Evolutionary conservation across 2,888 invertebrate species (phyloP).

Genomic region (Uropetala carovei): DNA sequence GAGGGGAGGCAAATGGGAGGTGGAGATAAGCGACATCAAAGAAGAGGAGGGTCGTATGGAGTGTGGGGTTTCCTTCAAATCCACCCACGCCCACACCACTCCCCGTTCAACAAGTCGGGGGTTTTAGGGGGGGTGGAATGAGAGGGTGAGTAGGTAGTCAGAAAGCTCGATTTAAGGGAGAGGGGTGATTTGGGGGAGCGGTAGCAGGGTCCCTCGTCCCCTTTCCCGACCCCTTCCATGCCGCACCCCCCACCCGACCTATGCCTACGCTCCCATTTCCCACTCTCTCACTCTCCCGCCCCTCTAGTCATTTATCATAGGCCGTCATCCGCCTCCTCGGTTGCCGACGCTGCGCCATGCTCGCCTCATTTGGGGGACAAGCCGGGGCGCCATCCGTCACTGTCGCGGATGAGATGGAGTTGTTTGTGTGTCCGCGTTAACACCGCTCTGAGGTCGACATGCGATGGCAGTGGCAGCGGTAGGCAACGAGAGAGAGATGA

Average conservation of each 20-base stretch:
- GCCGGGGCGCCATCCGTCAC: constrained; percentile 56
- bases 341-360: constrained; percentile 55
- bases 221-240: not conserved
- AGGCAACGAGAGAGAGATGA: not conserved
- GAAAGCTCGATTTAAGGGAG: not conserved
- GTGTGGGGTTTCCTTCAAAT: not conserved
- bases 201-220: not conserved
- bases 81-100: not conserved
- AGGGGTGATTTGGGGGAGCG: not conserved
- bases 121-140: not conserved
- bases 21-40: not conserved
- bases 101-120: constrained; percentile 59
- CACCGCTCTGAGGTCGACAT: constrained; percentile 62
- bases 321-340: constrained; percentile 50
- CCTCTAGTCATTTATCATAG: constrained; percentile 76
- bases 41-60: constrained; percentile 8
- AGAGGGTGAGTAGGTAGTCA: not conserved
- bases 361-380: constrained; percentile 62
- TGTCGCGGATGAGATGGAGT: constrained; percentile 58
- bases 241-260: not conserved
- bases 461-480: constrained; percentile 43
- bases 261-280: not conserved
- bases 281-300: not conserved
- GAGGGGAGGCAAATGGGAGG: not conserved
- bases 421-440: constrained; percentile 62